phyloP scores from a whole-genome alignment of 2,888 invertebrate species.

The Synergus itoensis region DNA sequence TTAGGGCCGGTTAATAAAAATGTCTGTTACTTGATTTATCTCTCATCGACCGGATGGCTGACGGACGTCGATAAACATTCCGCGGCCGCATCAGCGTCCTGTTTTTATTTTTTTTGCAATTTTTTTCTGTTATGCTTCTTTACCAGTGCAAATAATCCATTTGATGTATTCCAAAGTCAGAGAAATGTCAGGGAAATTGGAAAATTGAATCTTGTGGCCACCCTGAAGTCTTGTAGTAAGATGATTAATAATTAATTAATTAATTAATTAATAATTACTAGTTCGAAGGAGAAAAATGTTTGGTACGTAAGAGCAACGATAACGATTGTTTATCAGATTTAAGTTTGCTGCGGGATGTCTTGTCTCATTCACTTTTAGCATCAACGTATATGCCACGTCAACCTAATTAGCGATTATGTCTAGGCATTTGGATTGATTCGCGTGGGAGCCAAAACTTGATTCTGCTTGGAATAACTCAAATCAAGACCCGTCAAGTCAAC shows the following conservation, averaged over 20 bases:
- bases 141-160: neutral
- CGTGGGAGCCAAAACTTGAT: slow-evolving; percentile 21
- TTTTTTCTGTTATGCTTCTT: neutral
- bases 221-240: neutral
- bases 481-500: slow-evolving; percentile 12
- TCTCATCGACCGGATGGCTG: neutral
- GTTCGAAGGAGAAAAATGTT: neutral
- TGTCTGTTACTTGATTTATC: slow-evolving; percentile 47
- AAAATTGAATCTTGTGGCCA: no score
- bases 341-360: neutral
- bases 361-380: slow-evolving; percentile 7
- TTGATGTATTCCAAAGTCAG: neutral
- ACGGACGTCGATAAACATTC: slow-evolving; percentile 16
- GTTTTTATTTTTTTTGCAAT: neutral
- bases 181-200: no score
- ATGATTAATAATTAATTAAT: no score
- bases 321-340: neutral
- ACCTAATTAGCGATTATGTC: slow-evolving; percentile 28
- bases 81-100: neutral
- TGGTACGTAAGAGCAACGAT: neutral
- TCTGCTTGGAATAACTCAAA: slow-evolving; percentile 21
- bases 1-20: slow-evolving; percentile 49
- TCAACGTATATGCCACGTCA: neutral
- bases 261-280: neutral
- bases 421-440: neutral